Percentiles rank a stretch among this genome's conserved stretches.
Conservation (phyloP, 2,888 invertebrate species). For the Zeuzera pyrina region DNA sequence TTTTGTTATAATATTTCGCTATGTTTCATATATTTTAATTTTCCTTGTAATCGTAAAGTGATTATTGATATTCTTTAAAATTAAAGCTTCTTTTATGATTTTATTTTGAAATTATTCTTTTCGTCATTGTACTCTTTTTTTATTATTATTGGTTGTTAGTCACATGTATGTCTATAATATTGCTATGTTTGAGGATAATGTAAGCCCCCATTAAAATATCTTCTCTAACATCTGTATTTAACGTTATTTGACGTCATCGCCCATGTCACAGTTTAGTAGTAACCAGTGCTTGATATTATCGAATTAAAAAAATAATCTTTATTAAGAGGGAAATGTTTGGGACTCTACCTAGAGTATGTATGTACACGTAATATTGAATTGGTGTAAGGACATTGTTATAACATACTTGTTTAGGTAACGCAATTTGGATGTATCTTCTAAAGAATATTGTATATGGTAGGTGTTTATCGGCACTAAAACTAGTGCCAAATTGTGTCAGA, state of each 20-base stretch:
- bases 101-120: conserved; percentile 25
- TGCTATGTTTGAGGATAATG: conserved; percentile 15
- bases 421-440: too few relatives aligned
- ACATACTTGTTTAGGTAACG: too few relatives aligned
- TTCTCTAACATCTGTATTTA: conserved; percentile 11
- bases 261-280: conserved; percentile 17
- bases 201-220: conserved; percentile 20
- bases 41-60: conserved; percentile 37
- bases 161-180: conserved; percentile 16
- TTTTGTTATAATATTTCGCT: conserved; percentile 60
- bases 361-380: too few relatives aligned
- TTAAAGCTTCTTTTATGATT: conserved; percentile 34
- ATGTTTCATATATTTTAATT: conserved; percentile 48
- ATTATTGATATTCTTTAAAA: conserved; percentile 42
- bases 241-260: conserved; percentile 12
- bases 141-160: conserved; percentile 16
- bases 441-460: too few relatives aligned
- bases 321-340: too few relatives aligned
- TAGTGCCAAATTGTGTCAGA: too few relatives aligned
- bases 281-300: conserved; percentile 14
- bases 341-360: too few relatives aligned
- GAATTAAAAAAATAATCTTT: too few relatives aligned
- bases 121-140: conserved; percentile 22
- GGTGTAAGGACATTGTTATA: too few relatives aligned
- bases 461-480: too few relatives aligned